Conservation (phyloP, 2,113 vertebrate species). For the Sclerurus mexicanus region DNA sequence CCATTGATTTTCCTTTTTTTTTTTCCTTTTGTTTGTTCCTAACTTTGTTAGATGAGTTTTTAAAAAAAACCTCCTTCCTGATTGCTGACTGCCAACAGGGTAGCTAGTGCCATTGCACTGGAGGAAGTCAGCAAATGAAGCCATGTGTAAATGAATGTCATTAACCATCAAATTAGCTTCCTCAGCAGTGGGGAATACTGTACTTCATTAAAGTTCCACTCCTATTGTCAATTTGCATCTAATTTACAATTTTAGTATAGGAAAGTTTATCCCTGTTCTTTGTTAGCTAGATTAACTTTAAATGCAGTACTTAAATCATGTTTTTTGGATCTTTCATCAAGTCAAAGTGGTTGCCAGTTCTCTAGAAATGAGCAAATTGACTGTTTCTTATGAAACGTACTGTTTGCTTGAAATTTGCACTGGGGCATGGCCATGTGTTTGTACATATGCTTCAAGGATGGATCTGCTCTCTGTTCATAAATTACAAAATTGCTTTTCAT, state of each 20-base stretch:
- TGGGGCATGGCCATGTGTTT: constrained; percentile 44
- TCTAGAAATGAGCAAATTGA: constrained; percentile 42
- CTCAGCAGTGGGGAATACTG: background rate
- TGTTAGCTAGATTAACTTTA: constrained; percentile 66
- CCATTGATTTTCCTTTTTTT: background rate
- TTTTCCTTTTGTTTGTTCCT: background rate
- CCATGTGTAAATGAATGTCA: constrained; percentile 18
- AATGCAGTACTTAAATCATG: constrained; percentile 52
- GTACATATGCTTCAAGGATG: constrained; percentile 41
- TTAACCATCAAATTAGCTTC: constrained; percentile 44
- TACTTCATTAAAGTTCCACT: constrained; percentile 20
- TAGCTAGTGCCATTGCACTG: background rate
- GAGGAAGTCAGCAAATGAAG: constrained; percentile 4
- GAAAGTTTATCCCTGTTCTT: constrained; percentile 53
- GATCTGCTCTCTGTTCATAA: constrained; percentile 46
- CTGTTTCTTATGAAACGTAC: constrained; percentile 25
- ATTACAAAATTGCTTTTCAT: constrained; percentile 39
- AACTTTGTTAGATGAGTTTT: background rate
- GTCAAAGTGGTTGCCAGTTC: constrained; percentile 28
- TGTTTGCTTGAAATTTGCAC: constrained; percentile 55
- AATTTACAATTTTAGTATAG: constrained; percentile 32
- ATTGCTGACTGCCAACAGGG: background rate
- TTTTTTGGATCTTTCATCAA: constrained; percentile 62
- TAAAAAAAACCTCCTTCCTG: background rate
- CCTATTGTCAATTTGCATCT: constrained; percentile 52